These are phyloP conservation scores for Mormyrops boulengeri DNA, from an alignment of 2,797 vertebrate genomes.

Conservation along the genomic window DNA sequence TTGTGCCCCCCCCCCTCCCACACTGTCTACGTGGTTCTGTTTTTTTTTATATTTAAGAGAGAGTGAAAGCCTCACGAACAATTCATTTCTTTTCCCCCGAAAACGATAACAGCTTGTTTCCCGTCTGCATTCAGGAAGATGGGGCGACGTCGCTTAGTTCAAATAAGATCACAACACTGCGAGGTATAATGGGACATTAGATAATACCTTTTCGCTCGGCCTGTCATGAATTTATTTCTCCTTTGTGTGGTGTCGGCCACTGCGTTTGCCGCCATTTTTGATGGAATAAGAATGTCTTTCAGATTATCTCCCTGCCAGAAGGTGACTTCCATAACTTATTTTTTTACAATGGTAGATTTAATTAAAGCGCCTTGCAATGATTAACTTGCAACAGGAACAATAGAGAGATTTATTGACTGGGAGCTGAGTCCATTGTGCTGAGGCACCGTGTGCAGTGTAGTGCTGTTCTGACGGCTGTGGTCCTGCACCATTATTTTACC, in stretches of 20 bases:
- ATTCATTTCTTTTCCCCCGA: slow-evolving; percentile 34
- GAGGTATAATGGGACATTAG: slow-evolving; percentile 65
- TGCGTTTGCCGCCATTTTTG: slow-evolving; percentile 55
- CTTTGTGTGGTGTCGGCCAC: slow-evolving; percentile 57
- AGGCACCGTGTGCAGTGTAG: not conserved
- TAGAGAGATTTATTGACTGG: slow-evolving; percentile 26
- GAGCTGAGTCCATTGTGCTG: not conserved
- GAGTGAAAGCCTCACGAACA: slow-evolving; percentile 58
- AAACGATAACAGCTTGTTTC: slow-evolving; percentile 56
- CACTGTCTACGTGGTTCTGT: slow-evolving; percentile 31
- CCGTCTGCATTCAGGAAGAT: slow-evolving; percentile 54
- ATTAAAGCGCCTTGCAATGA: slow-evolving; percentile 64
- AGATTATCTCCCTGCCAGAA: slow-evolving; percentile 20
- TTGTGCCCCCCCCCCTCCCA: slow-evolving; percentile 43
- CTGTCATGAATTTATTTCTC: slow-evolving; percentile 58
- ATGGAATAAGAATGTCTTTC: slow-evolving; percentile 63
- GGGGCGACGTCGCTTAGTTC: slow-evolving; percentile 43
- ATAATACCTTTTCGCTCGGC: slow-evolving; percentile 58
- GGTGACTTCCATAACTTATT: slow-evolving; percentile 37
- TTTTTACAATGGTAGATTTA: slow-evolving; percentile 55
- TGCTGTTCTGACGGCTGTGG: not conserved
- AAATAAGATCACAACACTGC: slow-evolving; percentile 65
- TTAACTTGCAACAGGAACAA: slow-evolving; percentile 52
- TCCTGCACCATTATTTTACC: not conserved
- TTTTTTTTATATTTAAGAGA: slow-evolving; percentile 33